Evolutionary conservation across 2,797 vertebrate species (phyloP), one percentile per base, ranked within the genome.

Genomic region (Epinephelus awoara): DNA sequence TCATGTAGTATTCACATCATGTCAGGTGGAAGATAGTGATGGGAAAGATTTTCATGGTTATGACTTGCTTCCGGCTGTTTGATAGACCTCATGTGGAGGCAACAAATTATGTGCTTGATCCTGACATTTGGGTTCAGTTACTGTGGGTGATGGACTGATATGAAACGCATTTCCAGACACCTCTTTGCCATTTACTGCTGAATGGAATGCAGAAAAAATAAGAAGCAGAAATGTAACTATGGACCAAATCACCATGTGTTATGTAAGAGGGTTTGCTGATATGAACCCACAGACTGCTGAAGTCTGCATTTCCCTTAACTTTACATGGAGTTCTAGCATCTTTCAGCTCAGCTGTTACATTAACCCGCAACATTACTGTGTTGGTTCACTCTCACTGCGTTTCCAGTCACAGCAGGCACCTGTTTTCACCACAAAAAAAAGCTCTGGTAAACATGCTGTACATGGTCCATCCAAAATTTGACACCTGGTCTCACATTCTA

Each of bases 11-110:
- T 40, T 72, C 49, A 47, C 4, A 23, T 46, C 56, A 51, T 54
- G 72, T 76, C 54, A 69, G 67, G 34, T 84, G 42, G 25, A 17
- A 55, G 62, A 62, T 71, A 58, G 34, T 34, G 34, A 34, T 34
- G 34, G 7, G 34, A 34, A 34, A 34, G 34, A 34, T 34, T 34
- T 34, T 34, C 34, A 58, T 64, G 46, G 27, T 75, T 23, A 7
- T 55, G 12, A 29, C 42, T 67, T 79, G 69, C 27, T 49, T 67
- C 56, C 23, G 42, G 42, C 56, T 63, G 58, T 63, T 63, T 34
- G 44, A 59, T 29, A 72, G 56, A 55, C 49, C 34, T 38, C 34
- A 47, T 56, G 42, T 56, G 27, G 27, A 70, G 34, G 44, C 19
- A 52, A 27, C 17, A 34, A 5, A 63, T 66, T 8, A 51, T 25